A percentile compares a stretch with the other conserved stretches of the same genome.
phyloP scores from a whole-genome alignment of 1,140 invertebrate genomes.

The Drosophila seguyi region DNA sequence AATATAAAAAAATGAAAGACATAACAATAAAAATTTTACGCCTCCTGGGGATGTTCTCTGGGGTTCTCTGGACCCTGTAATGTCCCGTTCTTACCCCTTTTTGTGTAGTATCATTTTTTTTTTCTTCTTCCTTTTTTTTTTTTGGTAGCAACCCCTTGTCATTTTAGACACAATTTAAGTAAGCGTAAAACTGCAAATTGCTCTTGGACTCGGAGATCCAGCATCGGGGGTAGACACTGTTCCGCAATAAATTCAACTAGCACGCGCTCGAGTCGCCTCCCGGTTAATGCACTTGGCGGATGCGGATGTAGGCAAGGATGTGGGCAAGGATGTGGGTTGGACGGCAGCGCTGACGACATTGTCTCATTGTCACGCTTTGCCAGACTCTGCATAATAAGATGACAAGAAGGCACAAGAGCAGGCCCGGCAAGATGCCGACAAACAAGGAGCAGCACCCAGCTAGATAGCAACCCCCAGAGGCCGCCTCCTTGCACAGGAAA shows the following conservation, averaged over 20 bases:
- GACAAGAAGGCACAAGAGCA: conserved; percentile 41
- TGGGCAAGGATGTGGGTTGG: conserved; percentile 18
- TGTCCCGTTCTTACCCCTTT: conserved; percentile 28
- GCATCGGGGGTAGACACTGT: conserved; percentile 11
- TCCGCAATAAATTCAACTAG: conserved; percentile 74
- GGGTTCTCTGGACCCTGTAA: conserved; percentile 6
- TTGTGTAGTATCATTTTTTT: conserved; percentile 2
- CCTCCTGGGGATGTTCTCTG: conserved; percentile 34
- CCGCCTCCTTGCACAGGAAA: not conserved
- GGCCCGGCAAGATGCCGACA: conserved; percentile 29
- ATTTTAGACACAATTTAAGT: conserved; percentile 82
- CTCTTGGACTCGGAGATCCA: conserved; percentile 51
- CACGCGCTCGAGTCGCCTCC: conserved; percentile 58
- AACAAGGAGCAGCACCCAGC: conserved; percentile 14
- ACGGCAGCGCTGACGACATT: conserved; percentile 46
- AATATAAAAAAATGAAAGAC: conserved; percentile 44
- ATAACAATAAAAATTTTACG: conserved; percentile 80
- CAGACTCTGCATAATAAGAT: conserved; percentile 81
- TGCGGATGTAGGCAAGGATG: conserved; percentile 17
- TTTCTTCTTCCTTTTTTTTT: conserved; percentile 1
- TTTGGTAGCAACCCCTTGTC: conserved; percentile 59
- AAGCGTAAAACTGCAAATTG: conserved; percentile 83
- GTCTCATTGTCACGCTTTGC: conserved; percentile 77
- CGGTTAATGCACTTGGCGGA: conserved; percentile 64
- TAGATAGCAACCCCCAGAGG: conserved; percentile 4